Percentiles rank a stretch among this genome's conserved stretches.
These are phyloP conservation scores for Rhinatrema bivittatum DNA, from an alignment of 2,797 vertebrate species.

Conservation along the genomic window DNA sequence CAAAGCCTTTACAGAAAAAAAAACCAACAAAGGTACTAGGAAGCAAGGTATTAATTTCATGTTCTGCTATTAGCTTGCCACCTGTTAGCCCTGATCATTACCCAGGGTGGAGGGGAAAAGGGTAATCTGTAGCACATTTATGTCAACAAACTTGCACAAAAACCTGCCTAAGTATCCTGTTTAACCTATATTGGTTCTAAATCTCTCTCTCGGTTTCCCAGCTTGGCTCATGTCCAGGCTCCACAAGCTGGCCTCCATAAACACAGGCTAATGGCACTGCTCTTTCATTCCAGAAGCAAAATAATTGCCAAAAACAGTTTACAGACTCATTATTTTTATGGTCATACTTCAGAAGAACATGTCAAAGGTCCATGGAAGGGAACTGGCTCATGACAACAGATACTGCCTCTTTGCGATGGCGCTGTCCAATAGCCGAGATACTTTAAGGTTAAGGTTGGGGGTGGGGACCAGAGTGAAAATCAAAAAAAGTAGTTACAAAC, in stretches of 20 bases:
- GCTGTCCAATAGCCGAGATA: constrained; percentile 3
- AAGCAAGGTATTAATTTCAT: constrained; percentile 89
- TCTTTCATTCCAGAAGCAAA: constrained; percentile 67
- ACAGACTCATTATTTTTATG: constrained; percentile 69
- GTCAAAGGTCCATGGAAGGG: constrained; percentile 44
- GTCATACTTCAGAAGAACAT: constrained; percentile 54
- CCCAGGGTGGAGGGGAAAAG: constrained; percentile 66
- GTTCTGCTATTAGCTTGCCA: constrained; percentile 81
- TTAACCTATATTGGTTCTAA: constrained; percentile 68
- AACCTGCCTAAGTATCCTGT: constrained; percentile 90
- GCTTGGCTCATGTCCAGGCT: constrained; percentile 70
- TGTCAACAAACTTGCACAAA: constrained; percentile 93
- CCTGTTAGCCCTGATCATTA: constrained; percentile 94
- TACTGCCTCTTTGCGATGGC: constrained; percentile 19
- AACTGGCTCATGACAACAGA: constrained; percentile 37
- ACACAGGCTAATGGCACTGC: constrained; percentile 74
- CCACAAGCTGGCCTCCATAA: constrained; percentile 77
- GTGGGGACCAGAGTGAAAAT: no score
- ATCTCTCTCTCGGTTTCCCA: constrained; percentile 58
- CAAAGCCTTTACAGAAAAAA: constrained; percentile 46
- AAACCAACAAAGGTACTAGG: constrained; percentile 66
- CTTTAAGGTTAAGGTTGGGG: no score
- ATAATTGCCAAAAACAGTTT: constrained; percentile 77
- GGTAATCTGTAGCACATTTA: constrained; percentile 91
- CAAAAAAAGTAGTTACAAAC: no score